Evolutionary conservation across 64 coral and sea anemone genomes (phyloP).

Genomic region (Dendrophyllia cribrosa): DNA sequence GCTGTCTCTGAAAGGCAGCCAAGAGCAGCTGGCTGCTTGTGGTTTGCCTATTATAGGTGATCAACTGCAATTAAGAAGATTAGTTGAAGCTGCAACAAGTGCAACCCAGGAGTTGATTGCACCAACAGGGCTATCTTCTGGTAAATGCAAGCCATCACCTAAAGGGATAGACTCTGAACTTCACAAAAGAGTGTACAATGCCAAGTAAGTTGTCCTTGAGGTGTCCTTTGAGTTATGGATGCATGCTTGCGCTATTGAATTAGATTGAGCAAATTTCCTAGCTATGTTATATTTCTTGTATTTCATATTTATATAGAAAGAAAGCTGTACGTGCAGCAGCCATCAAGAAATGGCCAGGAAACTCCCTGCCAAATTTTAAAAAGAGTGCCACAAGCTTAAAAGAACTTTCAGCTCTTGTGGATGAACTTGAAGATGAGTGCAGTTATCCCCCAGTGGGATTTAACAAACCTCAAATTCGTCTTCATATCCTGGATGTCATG

Average conservation of each 20-base stretch:
- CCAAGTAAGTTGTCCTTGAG: too few species aligned
- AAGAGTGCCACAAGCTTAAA: not conserved
- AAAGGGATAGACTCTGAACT: too few species aligned
- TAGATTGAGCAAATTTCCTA: not conserved
- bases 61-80: not conserved
- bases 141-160: not conserved
- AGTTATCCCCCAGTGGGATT: not conserved
- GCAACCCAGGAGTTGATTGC: not conserved
- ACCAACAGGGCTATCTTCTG: not conserved
- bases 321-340: not conserved
- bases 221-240: not conserved
- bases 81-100: not conserved
- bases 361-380: slow-evolving; percentile 22
- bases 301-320: slow-evolving; percentile 19
- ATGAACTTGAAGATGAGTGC: slow-evolving; percentile 7
- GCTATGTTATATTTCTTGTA: not conserved
- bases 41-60: slow-evolving; percentile 27
- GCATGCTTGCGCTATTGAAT: not conserved
- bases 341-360: slow-evolving; percentile 33
- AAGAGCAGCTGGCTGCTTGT: slow-evolving; percentile 7
- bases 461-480: not conserved
- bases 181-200: too few species aligned
- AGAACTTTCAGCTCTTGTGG: slow-evolving; percentile 6
- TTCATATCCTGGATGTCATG: slow-evolving; percentile 32
- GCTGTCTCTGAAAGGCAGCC: not conserved